Evolutionary conservation across 2,888 invertebrate genomes (phyloP), one percentile per base, ranked within the genome.

Genomic region (Acleris holmiana): DNA sequence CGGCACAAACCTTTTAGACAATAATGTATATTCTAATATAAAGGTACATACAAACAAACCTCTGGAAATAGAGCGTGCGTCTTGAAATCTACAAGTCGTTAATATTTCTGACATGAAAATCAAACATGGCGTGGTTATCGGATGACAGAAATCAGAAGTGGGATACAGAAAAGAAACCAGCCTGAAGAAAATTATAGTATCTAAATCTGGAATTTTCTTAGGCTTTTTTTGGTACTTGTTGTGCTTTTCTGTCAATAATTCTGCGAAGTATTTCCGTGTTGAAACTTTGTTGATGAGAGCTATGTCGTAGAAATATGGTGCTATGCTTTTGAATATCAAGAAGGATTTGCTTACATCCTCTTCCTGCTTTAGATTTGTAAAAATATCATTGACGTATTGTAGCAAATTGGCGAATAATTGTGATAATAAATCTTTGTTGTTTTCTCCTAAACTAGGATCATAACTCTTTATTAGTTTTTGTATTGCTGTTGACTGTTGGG

Each of bases 141-240:
- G 95, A 93, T 99, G 99, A 47, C 95, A 93, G 81, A 96, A 97
- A 87, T 99, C 99, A 0, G 98, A 98, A 0, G 98, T 96, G 0
- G 98, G 96, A 86, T 97, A 99, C 60, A 99, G 81, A 49, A 96
- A 85, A 7, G 96, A 95, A 4, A 97, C 93, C 69, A 98, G 78
- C 88, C 98, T 98, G 67, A 99, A 95, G 78, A 97, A 95, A 69
- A 98, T 88, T 46, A 98, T 82, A 76, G 95, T 95, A 72, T 96
- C 95, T 53, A 96, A 80, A 59, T 93, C 90, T 0, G 97, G 97
- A 76, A 94, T 94, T 61, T 73, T 85, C 75, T 94, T 95, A 1
- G 86, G 85, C 53, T 93, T 93, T 57, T 93, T 94, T 68, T 93
- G 93, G 76, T 93, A 97, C 17, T 93, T 91, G 0, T 91, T 89